Evolutionary conservation across 2,888 invertebrate species (phyloP).

Genomic region (Phrixothrix hirtus): DNA sequence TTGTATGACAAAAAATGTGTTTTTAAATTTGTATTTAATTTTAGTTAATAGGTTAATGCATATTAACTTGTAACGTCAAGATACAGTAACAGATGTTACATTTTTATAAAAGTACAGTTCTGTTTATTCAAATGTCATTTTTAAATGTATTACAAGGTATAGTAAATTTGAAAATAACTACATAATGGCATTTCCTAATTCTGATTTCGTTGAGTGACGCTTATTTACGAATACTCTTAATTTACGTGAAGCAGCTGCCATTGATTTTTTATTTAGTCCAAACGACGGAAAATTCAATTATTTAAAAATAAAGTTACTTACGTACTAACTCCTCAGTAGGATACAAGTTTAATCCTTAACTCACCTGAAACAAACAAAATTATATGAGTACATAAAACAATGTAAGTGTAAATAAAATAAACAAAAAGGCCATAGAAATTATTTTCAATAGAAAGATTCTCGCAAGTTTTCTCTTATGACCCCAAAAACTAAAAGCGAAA

Average conservation of each 20-base stretch:
- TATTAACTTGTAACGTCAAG: neutral
- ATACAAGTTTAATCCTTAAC: neutral
- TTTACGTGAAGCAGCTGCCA: neutral
- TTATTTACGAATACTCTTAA: neutral
- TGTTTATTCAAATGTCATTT: neutral
- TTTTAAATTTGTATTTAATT: too few species aligned
- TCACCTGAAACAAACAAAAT: slow-evolving; percentile 2
- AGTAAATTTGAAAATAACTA: neutral
- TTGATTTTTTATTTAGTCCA: neutral
- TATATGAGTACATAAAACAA: neutral
- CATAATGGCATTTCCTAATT: neutral
- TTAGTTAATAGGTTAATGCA: neutral
- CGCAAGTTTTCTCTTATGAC: neutral
- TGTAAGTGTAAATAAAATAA: too few species aligned
- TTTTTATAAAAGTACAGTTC: too few species aligned
- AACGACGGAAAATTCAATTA: neutral
- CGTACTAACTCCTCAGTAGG: neutral
- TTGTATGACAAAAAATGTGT: too few species aligned
- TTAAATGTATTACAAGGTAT: neutral
- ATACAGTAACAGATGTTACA: neutral
- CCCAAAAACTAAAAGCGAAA: neutral
- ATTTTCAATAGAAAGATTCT: neutral
- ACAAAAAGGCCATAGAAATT: too few species aligned
- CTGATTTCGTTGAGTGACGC: neutral
- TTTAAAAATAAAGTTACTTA: neutral